Conservation (phyloP, 2,113 vertebrate genomes). For the Colistium nudipinnis region DNA sequence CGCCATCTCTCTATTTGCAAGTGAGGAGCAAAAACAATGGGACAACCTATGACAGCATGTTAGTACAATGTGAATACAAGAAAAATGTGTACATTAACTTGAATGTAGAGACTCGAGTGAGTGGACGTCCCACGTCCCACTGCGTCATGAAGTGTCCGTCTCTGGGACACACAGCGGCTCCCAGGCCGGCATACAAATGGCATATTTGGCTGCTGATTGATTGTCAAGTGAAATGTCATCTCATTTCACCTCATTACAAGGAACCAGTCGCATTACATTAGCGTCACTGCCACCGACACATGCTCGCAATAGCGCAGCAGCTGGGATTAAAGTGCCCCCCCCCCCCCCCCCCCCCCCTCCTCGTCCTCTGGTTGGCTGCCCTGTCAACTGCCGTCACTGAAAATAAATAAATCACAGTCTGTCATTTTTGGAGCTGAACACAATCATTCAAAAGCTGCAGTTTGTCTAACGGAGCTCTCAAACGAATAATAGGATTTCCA, state of each 20-base stretch:
- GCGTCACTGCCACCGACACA: conserved; percentile 57
- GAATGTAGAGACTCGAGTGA: too few species aligned
- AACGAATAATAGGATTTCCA: neutral
- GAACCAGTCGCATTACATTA: conserved; percentile 66
- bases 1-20: too few species aligned
- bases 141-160: conserved; percentile 46
- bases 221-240: conserved; percentile 69
- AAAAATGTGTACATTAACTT: too few species aligned
- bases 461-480: neutral
- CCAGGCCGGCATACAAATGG: conserved; percentile 36
- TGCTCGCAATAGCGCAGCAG: conserved; percentile 32
- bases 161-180: conserved; percentile 33
- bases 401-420: neutral
- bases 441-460: neutral
- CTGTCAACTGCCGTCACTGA: conserved; percentile 24
- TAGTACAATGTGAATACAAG: too few species aligned
- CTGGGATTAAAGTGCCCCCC: conserved; percentile 18
- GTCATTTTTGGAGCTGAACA: conserved; percentile 22
- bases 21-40: too few species aligned
- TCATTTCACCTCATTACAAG: conserved; percentile 70
- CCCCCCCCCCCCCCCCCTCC: neutral
- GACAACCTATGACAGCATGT: too few species aligned
- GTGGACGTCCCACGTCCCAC: neutral
- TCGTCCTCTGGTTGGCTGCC: conserved; percentile 16
- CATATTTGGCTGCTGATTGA: conserved; percentile 63